Conservation (phyloP, 2,888 invertebrate genomes). For the Hartigia nigra region DNA sequence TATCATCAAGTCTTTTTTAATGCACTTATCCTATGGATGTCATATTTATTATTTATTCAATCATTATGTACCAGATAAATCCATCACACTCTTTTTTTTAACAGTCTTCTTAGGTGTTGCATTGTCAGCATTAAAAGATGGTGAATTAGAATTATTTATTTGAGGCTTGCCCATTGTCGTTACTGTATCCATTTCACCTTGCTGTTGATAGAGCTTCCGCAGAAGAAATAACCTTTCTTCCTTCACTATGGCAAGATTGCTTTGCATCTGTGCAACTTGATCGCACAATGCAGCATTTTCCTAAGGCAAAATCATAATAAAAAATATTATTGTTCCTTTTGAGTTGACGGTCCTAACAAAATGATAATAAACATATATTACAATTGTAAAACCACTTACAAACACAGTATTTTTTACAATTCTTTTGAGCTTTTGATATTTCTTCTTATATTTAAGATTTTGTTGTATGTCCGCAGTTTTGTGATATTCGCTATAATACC, state of each 20-base stretch:
- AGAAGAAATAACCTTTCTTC: constrained; percentile 87
- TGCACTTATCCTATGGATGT: background rate
- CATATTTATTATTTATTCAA: background rate
- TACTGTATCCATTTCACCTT: constrained; percentile 57
- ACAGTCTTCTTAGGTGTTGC: constrained; percentile 52
- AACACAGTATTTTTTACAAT: constrained; percentile 75
- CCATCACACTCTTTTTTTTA: constrained; percentile 52
- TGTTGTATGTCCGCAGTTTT: constrained; percentile 62
- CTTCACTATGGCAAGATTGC: constrained; percentile 81
- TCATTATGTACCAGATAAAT: constrained; percentile 34
- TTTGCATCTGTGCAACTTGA: constrained; percentile 87
- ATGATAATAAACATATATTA: background rate
- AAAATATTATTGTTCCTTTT: background rate
- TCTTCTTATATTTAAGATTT: constrained; percentile 72
- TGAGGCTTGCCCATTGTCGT: constrained; percentile 46
- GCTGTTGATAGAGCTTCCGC: constrained; percentile 78
- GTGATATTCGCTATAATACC: constrained; percentile 54
- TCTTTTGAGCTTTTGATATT: constrained; percentile 73
- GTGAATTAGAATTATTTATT: constrained; percentile 44
- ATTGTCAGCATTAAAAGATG: constrained; percentile 44
- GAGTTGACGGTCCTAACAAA: background rate
- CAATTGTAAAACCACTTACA: constrained; percentile 67
- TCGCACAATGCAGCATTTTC: constrained; percentile 90
- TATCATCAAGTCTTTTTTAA: no score
- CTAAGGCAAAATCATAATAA: constrained; percentile 62